These are phyloP conservation scores for Andrena haemorrhoa DNA, from an alignment of 2,888 invertebrate species.

Conservation along the genomic window DNA sequence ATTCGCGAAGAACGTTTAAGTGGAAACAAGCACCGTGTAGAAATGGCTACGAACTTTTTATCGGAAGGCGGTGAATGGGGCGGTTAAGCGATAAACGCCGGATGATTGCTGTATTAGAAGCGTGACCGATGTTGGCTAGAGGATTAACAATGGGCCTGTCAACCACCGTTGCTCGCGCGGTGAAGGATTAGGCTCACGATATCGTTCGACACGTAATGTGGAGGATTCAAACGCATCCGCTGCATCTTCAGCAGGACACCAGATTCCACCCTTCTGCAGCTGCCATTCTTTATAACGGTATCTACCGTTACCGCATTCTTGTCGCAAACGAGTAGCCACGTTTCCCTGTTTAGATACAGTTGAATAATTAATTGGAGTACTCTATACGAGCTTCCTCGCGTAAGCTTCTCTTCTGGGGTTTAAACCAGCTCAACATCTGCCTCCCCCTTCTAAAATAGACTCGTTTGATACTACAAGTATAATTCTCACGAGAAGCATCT, in stretches of 20 bases:
- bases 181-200: slow-evolving; percentile 60
- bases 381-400: too few relatives aligned
- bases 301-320: background rate
- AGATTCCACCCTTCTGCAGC: slow-evolving; percentile 85
- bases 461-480: background rate
- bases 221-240: slow-evolving; percentile 84
- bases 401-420: too few relatives aligned
- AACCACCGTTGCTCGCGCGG: slow-evolving; percentile 57
- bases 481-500: background rate
- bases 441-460: too few relatives aligned
- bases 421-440: too few relatives aligned
- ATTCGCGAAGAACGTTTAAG: background rate
- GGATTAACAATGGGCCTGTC: slow-evolving; percentile 48
- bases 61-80: background rate
- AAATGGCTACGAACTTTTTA: background rate
- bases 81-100: slow-evolving; percentile 6
- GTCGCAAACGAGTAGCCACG: background rate
- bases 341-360: too few relatives aligned
- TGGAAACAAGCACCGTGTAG: background rate
- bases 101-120: slow-evolving; percentile 5
- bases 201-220: slow-evolving; percentile 79
- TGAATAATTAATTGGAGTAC: too few relatives aligned
- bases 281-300: slow-evolving; percentile 87
- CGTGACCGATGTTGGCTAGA: slow-evolving; percentile 19
- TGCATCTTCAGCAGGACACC: slow-evolving; percentile 84